These are phyloP conservation scores for Hypomecis punctinalis DNA, from an alignment of 2,888 invertebrate species.

Conservation along the genomic window DNA sequence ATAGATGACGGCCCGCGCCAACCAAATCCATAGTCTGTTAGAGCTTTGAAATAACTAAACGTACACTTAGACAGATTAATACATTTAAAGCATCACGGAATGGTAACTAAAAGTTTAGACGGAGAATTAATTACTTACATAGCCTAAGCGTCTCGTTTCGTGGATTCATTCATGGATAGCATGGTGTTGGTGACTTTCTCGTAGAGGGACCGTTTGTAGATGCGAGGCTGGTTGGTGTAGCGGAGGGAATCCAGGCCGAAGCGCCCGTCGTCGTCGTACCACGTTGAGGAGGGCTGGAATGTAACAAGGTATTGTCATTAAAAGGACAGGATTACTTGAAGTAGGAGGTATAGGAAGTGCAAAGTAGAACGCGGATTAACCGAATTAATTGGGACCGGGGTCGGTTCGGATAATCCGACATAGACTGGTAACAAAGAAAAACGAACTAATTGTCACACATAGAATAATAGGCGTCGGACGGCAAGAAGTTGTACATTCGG, in stretches of 20 bases:
- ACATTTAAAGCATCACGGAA: slow-evolving; percentile 31
- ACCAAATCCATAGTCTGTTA: too few species aligned
- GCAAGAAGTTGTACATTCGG: too few species aligned
- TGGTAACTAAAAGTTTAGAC: slow-evolving; percentile 25
- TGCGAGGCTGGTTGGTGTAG: slow-evolving; percentile 68
- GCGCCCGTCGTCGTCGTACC: slow-evolving; percentile 71
- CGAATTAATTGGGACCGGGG: too few species aligned
- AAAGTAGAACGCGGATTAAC: too few species aligned
- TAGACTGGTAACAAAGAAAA: too few species aligned
- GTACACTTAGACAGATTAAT: background rate
- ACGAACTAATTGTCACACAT: too few species aligned
- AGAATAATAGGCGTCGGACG: too few species aligned
- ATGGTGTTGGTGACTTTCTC: slow-evolving; percentile 66
- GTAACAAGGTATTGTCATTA: background rate
- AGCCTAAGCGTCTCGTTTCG: slow-evolving; percentile 43
- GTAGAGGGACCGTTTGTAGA: slow-evolving; percentile 77
- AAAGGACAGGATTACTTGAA: too few species aligned
- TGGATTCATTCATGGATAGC: slow-evolving; percentile 56
- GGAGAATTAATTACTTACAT: slow-evolving; percentile 3
- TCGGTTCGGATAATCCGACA: too few species aligned
- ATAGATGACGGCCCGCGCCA: too few species aligned
- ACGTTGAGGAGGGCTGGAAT: slow-evolving; percentile 71
- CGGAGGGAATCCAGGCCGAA: slow-evolving; percentile 65
- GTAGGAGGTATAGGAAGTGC: too few species aligned
- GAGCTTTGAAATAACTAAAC: background rate